These are phyloP conservation scores for Zygaena filipendulae DNA, from an alignment of 2,888 invertebrate species.

Conservation along the genomic window DNA sequence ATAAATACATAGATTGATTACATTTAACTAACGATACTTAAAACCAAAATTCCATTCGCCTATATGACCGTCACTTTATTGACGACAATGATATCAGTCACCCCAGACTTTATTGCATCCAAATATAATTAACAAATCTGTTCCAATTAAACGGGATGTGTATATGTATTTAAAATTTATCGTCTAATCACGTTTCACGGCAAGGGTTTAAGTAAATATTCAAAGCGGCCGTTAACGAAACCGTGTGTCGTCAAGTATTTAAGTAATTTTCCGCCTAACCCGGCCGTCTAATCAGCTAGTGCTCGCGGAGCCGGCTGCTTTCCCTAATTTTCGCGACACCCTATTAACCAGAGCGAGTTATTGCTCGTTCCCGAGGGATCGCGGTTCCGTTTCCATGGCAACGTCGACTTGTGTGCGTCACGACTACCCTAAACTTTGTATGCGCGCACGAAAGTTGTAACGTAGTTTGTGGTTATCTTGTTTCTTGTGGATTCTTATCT, in stretches of 20 bases:
- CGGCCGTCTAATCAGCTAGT: constrained; percentile 51
- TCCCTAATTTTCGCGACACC: constrained; percentile 56
- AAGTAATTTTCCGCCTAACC: constrained; percentile 50
- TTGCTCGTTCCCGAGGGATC: constrained; percentile 45
- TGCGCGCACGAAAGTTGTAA: constrained; percentile 37
- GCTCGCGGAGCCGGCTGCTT: constrained; percentile 37
- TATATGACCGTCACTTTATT: no score
- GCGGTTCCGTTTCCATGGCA: constrained; percentile 33
- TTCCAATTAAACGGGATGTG: no score
- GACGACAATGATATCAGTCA: no score
- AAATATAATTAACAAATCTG: no score
- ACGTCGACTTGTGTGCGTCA: constrained; percentile 36
- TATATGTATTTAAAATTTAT: no score
- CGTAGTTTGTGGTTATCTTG: constrained; percentile 42
- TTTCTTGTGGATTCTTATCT: constrained; percentile 41
- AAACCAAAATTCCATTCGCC: no score
- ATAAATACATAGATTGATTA: no score
- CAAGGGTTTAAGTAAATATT: no score
- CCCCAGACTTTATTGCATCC: no score
- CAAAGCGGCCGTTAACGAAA: constrained; percentile 17
- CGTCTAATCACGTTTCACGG: no score
- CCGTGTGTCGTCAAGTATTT: constrained; percentile 40
- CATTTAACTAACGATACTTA: no score
- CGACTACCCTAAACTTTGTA: constrained; percentile 27
- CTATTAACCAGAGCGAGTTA: constrained; percentile 54